A percentile compares a stretch with the other conserved stretches of the same genome.
These are phyloP conservation scores for Lepidurus arcticus DNA, from an alignment of 1,140 invertebrate species.

Conservation along the genomic window DNA sequence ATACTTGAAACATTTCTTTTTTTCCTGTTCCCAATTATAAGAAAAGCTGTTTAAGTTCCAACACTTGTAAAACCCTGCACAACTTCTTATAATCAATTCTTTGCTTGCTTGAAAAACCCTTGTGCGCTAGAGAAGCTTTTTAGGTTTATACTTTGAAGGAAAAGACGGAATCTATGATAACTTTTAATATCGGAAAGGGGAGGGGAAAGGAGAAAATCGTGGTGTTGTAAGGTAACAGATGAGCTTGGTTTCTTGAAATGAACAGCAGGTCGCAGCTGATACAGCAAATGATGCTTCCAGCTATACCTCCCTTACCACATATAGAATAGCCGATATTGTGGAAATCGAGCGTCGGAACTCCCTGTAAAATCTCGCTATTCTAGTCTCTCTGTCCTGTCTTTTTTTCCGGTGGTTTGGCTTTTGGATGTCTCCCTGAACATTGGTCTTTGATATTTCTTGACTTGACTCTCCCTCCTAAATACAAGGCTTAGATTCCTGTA, in stretches of 20 bases:
- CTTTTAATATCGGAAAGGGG: neutral
- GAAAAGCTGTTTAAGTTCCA: too few species aligned
- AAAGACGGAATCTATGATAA: neutral
- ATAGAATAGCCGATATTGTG: neutral
- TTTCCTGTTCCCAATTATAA: too few species aligned
- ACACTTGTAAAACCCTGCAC: too few species aligned
- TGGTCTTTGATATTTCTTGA: slow-evolving; percentile 1
- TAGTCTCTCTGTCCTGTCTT: neutral
- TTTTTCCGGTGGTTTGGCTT: neutral
- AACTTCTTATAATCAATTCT: too few species aligned
- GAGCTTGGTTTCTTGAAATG: neutral
- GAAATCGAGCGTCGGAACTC: neutral
- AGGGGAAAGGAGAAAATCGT: neutral
- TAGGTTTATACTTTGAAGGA: neutral
- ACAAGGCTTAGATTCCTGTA: slow-evolving; percentile 8
- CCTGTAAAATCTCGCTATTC: neutral
- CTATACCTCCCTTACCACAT: neutral
- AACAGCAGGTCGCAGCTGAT: slow-evolving; percentile 17
- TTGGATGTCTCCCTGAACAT: neutral
- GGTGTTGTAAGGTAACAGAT: neutral
- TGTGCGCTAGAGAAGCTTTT: neutral
- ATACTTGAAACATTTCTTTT: neutral
- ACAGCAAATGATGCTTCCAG: neutral
- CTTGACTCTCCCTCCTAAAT: slow-evolving; percentile 14
- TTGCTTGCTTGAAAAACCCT: too few species aligned